A percentile compares a stretch with the other conserved stretches of the same genome.
phyloP scores from a whole-genome alignment of 2,797 vertebrate species.

The Alectoris magna region DNA sequence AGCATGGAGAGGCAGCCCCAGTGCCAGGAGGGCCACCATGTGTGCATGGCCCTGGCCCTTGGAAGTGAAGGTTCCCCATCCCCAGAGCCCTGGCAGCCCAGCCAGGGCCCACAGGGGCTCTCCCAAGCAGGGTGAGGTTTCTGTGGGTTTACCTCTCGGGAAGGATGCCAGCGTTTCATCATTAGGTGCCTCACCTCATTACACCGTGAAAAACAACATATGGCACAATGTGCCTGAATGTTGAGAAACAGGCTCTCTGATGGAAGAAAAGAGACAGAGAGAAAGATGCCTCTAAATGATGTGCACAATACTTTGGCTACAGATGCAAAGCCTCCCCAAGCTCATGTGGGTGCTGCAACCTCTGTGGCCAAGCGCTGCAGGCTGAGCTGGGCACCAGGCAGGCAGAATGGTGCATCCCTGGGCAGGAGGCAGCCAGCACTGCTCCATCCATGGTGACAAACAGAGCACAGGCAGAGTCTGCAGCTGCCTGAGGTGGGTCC shows the following conservation, averaged over 20 bases:
- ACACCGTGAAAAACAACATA: conserved; percentile 72
- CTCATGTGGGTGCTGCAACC: neutral
- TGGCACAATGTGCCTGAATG: conserved; percentile 38
- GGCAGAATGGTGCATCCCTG: neutral
- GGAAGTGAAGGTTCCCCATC: neutral
- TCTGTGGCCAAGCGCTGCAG: neutral
- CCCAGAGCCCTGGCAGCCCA: neutral
- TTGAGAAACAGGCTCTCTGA: conserved; percentile 19
- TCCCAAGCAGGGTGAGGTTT: neutral
- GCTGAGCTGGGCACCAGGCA: no score
- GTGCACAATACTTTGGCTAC: neutral
- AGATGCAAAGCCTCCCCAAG: neutral
- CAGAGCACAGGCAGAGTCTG: neutral
- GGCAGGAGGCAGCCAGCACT: neutral
- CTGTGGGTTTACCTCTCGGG: conserved; percentile 31
- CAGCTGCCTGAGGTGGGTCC: neutral
- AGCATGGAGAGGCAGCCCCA: accelerated
- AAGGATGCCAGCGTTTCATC: conserved; percentile 59
- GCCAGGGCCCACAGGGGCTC: neutral
- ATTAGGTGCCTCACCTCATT: conserved; percentile 37
- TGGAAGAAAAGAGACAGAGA: neutral
- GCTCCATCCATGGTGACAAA: accelerated
- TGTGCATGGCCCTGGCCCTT: accelerated
- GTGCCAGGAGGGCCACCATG: neutral
- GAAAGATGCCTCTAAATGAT: neutral